Evolutionary conservation across 2,113 vertebrate species (phyloP), one percentile per base, ranked within the genome.

Genomic region (Cyphomyrus discorhynchus): DNA sequence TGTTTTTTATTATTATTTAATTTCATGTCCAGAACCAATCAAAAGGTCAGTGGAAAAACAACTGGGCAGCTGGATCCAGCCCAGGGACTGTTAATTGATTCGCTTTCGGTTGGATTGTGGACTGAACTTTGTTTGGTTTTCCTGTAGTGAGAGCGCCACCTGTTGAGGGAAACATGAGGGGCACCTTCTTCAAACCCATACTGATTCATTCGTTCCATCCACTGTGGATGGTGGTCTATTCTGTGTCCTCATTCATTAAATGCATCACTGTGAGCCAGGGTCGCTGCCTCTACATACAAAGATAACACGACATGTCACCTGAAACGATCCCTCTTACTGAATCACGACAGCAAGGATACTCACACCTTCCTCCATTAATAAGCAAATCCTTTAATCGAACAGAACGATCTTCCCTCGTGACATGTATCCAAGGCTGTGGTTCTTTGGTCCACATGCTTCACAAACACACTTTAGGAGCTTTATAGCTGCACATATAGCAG

Each of bases 321-420:
- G 66, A 74, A 74, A 74, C 3, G 11, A 74, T 74, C 66, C n/a
- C n/a, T 35, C 3, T 84, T 31, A 31, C 24, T 86, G 24, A 50
- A n/a, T 6, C 2, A 31, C n/a, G 27, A 62, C 21, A 88, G 53
- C 82, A 86, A 49, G 31, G 31, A 35, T 74, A 66, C 4, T 42
- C 19, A 89, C 27, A 17, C n/a, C 58, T 31, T 6, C 50, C 88
- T 89, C 90, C 90, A 89, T 92, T 93, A 92, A 95, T 95, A 90
- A 94, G 94, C 93, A 93, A 96, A 94, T 89, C 50, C 92, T 96
- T 96, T 96, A 89, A 96, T 96, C 95, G 95, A 95, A 95, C 15
- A 77, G 35, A 96, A 95, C 93, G 95, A 94, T 95, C 94, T 95
- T 11, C 96, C 94, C 95, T 95, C 94, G 95, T 94, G 94, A 95